These are phyloP conservation scores for Nixonia krombeini DNA, from an alignment of 1,140 invertebrate genomes.

Conservation along the genomic window DNA sequence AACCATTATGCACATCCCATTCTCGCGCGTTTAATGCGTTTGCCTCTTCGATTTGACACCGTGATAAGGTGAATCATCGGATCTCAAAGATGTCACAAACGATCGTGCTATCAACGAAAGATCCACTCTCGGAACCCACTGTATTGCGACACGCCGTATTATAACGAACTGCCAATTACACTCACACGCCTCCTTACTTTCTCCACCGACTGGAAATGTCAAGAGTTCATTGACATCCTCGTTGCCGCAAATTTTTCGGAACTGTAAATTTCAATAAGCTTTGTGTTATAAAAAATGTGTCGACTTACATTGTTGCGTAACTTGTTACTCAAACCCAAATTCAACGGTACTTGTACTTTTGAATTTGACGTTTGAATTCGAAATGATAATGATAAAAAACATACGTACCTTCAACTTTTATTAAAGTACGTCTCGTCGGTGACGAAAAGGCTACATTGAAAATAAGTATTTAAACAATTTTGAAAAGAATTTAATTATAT, in stretches of 20 bases:
- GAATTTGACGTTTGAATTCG: too few species aligned
- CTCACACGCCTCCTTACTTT: slow-evolving; percentile 57
- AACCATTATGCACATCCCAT: neutral
- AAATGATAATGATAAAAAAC: too few species aligned
- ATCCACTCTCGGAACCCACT: slow-evolving; percentile 43
- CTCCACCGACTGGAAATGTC: slow-evolving; percentile 63
- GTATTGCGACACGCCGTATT: slow-evolving; percentile 51
- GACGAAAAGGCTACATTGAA: too few species aligned
- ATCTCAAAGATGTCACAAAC: slow-evolving; percentile 31
- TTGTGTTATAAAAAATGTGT: neutral
- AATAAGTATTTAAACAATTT: too few species aligned
- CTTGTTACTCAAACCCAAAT: too few species aligned
- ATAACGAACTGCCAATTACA: slow-evolving; percentile 56
- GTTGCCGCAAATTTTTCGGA: slow-evolving; percentile 20
- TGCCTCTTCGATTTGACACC: neutral
- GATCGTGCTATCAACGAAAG: slow-evolving; percentile 38
- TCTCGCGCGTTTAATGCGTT: neutral
- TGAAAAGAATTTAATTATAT: too few species aligned
- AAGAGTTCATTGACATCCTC: slow-evolving; percentile 60
- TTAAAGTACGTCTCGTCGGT: too few species aligned
- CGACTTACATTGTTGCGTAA: too few species aligned
- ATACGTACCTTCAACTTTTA: too few species aligned
- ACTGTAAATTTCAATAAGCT: neutral
- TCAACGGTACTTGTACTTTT: too few species aligned
- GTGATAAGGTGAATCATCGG: slow-evolving; percentile 23